Base-by-base conservation (phyloP, 2,113 vertebrate species). In the Bubo bubo region DNA sequence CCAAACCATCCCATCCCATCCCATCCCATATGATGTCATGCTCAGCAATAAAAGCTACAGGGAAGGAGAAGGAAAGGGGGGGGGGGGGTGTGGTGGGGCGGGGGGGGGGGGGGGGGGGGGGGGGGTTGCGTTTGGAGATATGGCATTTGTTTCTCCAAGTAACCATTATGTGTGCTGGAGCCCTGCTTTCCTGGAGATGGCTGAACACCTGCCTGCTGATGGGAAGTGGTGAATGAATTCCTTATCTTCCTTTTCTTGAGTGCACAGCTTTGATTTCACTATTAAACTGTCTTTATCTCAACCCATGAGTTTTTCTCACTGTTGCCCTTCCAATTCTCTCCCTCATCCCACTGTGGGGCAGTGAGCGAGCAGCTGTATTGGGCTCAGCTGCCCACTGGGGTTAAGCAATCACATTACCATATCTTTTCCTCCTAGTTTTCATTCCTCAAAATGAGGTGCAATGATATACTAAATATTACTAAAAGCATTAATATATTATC, bases 61-160 rank as follows among this genome's bases (percentile, higher is more conserved):
- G 26, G 12, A 52, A 79, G 62, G 41, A 84, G 30, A 4, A 14
- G 19, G 26, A 56, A 55, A 8, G 4, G 22, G 49, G 8, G 26
- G 37, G 35, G 35, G 35, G 35, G 35, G 35, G 35, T 7, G 35
- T 7, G 35, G 35, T 7, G 35, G 35, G 35, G 35, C 7, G 35
- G 35, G 35, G 35, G 35, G 35, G 35, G 35, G n/a, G n/a, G n/a
- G n/a, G n/a, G n/a, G n/a, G n/a, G 22, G 49, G 8, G 26, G 37
- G 10, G 4, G 22, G 49, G 8, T 20, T 8, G 10, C 2, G 1
- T 52, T 45, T 3, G 5, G 47, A 27, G 8, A 32, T 10, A 10
- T 1, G 4, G 12, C 0, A 0, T 53, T 70, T 70, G 17, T n/a
- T 15, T 67, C 58, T 19, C 8, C 19, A 62, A 89, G 23, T 37